These are phyloP conservation scores for Cartodere bifasciata DNA, from an alignment of 2,888 invertebrate species.

Conservation along the genomic window DNA sequence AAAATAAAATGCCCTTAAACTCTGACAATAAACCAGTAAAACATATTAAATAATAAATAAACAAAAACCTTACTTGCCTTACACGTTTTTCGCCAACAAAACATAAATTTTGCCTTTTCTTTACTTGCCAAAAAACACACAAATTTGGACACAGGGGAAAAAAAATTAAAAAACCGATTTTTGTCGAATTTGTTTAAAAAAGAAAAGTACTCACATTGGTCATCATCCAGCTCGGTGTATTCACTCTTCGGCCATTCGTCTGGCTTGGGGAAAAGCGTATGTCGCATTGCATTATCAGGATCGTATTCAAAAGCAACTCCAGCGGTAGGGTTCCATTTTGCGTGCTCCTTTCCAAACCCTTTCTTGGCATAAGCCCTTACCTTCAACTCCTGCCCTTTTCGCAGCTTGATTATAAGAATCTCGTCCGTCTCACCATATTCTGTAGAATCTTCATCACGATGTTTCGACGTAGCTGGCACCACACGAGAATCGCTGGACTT, in stretches of 20 bases:
- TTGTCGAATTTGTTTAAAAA: too few relatives aligned
- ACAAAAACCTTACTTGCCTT: too few relatives aligned
- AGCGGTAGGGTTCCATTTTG: conserved; percentile 99
- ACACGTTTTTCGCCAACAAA: too few relatives aligned
- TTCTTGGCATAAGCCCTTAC: conserved; percentile 94
- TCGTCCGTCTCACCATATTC: conserved; percentile 93
- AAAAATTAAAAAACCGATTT: too few relatives aligned
- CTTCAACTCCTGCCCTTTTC: conserved; percentile 80
- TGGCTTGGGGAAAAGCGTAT: conserved; percentile 90
- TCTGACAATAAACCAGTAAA: not conserved
- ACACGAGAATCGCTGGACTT: conserved; percentile 85
- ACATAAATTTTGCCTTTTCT: too few relatives aligned
- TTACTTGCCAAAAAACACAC: too few relatives aligned
- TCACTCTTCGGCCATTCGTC: conserved; percentile 99
- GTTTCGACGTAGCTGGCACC: conserved; percentile 84
- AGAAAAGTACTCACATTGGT: conserved; percentile 65
- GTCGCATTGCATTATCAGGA: conserved; percentile 93
- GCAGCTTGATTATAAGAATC: conserved; percentile 58
- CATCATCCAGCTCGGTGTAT: conserved; percentile 85
- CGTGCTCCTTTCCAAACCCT: conserved; percentile 94
- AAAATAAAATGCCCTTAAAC: conserved; percentile 12
- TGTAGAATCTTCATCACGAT: conserved; percentile 81
- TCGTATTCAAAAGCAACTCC: conserved; percentile 99
- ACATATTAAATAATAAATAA: too few relatives aligned
- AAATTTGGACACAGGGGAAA: too few relatives aligned